phyloP scores from a whole-genome alignment of 2,113 vertebrate species.

The Tachysurus fulvidraco region DNA sequence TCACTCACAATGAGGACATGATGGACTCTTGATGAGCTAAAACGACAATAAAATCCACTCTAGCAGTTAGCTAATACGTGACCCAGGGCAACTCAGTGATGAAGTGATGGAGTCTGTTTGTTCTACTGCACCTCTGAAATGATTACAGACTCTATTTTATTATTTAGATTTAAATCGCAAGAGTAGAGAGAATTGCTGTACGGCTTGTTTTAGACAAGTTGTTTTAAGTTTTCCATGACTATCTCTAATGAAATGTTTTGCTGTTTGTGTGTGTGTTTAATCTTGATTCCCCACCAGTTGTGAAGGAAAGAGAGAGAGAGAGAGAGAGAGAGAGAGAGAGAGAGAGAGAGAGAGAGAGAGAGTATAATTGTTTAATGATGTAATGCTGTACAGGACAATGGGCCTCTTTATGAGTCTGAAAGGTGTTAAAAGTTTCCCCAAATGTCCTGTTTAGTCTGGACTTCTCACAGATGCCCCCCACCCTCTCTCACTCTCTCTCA shows the following conservation, averaged over 20 bases:
- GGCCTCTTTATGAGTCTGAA: conserved; percentile 55
- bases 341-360: conserved; percentile 58
- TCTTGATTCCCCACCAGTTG: neutral
- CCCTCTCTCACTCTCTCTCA: neutral
- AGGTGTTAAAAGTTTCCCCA: conserved; percentile 58
- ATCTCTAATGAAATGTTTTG: neutral
- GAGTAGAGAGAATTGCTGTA: neutral
- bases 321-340: conserved; percentile 59
- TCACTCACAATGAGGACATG: conserved; percentile 19
- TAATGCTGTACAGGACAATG: conserved; percentile 51
- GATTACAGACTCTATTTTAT: too few species aligned
- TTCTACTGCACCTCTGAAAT: neutral
- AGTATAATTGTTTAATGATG: conserved; percentile 41
- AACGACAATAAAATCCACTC: neutral
- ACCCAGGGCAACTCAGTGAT: neutral
- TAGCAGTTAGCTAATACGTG: neutral
- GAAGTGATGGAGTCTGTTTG: neutral
- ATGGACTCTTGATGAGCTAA: conserved; percentile 6
- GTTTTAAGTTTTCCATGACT: conserved; percentile 30
- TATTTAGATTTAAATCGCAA: neutral
- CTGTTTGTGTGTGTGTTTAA: neutral
- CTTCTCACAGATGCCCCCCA: conserved; percentile 7
- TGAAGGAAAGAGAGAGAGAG: neutral
- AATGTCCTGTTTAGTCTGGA: conserved; percentile 53
- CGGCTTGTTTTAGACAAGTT: neutral